Conservation (phyloP, 2,888 invertebrate genomes). For the Drosophila anomelani region DNA sequence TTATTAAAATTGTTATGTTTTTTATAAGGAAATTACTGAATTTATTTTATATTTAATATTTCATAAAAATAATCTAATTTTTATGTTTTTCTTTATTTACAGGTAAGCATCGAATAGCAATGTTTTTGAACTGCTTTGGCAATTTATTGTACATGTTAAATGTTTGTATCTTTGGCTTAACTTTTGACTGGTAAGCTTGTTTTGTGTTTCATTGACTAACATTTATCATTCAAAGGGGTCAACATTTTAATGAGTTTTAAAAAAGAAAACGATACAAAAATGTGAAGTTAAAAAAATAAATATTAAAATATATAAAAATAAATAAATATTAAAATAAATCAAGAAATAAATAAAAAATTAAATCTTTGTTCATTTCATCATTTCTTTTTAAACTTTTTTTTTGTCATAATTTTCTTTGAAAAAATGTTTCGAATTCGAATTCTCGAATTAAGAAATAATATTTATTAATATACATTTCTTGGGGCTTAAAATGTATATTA, state of each 20-base stretch:
- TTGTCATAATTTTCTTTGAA: too few species aligned
- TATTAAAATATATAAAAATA: background rate
- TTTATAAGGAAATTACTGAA: constrained; percentile 5
- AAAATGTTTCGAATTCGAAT: too few species aligned
- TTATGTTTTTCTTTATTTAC: constrained; percentile 43
- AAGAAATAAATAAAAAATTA: too few species aligned
- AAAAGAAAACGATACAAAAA: background rate
- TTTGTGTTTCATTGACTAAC: constrained; percentile 27
- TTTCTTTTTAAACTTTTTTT: background rate
- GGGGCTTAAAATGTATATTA: background rate
- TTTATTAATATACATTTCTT: background rate
- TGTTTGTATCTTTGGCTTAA: constrained; percentile 27
- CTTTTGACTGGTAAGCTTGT: constrained; percentile 37
- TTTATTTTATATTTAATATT: background rate
- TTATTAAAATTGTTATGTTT: constrained; percentile 6
- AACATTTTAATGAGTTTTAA: too few species aligned
- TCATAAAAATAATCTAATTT: constrained; percentile 30
- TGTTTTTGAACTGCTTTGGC: constrained; percentile 1
- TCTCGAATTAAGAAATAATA: too few species aligned
- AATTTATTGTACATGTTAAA: constrained; percentile 11
- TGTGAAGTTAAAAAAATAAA: background rate
- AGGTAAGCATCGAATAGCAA: constrained; percentile 61
- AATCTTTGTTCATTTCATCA: too few species aligned
- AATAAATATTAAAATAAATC: background rate
- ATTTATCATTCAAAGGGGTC: background rate